Percentiles rank a stretch among this genome's conserved stretches.
Conservation (phyloP, 2,113 vertebrate genomes). For the Panurus biarmicus region DNA sequence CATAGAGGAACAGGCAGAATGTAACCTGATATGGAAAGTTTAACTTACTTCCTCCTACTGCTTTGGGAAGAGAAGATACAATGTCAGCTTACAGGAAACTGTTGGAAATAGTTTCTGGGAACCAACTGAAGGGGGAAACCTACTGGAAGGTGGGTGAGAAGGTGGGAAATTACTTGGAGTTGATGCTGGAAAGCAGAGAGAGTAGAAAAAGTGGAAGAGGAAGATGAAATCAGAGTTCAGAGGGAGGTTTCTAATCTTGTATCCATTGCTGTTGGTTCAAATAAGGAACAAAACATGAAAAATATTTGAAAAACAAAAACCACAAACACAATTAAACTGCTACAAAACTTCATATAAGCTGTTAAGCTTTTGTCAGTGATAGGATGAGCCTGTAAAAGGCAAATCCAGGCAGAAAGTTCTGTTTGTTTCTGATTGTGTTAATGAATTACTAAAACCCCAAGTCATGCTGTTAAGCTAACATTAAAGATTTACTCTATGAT, state of each 20-base stretch:
- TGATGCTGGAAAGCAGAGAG: not conserved
- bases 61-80: not conserved
- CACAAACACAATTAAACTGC: not conserved
- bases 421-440: not conserved
- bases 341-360: not conserved
- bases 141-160: not conserved
- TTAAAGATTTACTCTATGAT: not conserved
- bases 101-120: not conserved
- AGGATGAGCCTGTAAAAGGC: not conserved
- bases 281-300: not conserved
- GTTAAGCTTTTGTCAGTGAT: not conserved
- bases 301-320: not conserved
- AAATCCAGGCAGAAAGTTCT: not conserved
- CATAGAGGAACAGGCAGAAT: not conserved
- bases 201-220: not conserved
- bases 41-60: fast-evolving
- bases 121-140: not conserved
- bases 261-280: not conserved
- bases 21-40: not conserved
- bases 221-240: not conserved
- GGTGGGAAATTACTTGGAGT: not conserved
- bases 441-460: not conserved
- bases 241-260: not conserved
- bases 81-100: not conserved
- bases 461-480: not conserved